Evolutionary conservation across 2,888 invertebrate species (phyloP), one percentile per base, ranked within the genome.

Genomic region (Apamea anceps): DNA sequence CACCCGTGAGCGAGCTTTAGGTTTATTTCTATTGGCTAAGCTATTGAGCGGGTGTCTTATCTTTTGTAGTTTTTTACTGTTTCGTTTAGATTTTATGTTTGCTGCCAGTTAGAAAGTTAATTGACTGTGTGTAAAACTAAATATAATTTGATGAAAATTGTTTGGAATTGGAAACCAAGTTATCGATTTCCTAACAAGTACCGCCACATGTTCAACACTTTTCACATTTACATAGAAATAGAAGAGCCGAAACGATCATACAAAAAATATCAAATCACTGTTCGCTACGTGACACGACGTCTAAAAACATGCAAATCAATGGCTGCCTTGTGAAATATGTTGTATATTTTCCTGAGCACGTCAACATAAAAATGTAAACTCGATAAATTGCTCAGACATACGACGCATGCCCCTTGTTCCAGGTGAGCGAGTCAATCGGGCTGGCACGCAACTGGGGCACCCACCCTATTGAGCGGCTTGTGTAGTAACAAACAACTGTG

Each of bases 401-500:
- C 91, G 90, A 90, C 90, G 88, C 89, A 89, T 92, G 88, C 90
- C 91, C 91, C 92, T 94, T 94, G 94, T 95, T 95, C 80, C 95
- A 95, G 94, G 95, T 95, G 94, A 95, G 94, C 92, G 94, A 94
- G 88, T 93, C 92, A 90, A 91, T 90, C 88, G 89, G 85, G 85
- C 82, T 87, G 82, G 88, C 91, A 90, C 90, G 91, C 91, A 85
- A 92, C 87, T 87, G 92, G 93, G 91, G 90, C 91, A 88, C 84
- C 87, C 87, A 92, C 93, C 92, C 92, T 89, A 90, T 88, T 89
- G 89, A 87, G 77, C 77, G 84, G 81, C 78, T 75, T 75, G 82
- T 81, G 66, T 65, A 82, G 75, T 78, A 81, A 79, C 78, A 75
- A 81, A 82, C 57, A 77, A 70, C 73, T 72, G 75, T 82, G 71